Evolutionary conservation across 2,888 invertebrate species (phyloP).

Genomic region (Perdita meconis): DNA sequence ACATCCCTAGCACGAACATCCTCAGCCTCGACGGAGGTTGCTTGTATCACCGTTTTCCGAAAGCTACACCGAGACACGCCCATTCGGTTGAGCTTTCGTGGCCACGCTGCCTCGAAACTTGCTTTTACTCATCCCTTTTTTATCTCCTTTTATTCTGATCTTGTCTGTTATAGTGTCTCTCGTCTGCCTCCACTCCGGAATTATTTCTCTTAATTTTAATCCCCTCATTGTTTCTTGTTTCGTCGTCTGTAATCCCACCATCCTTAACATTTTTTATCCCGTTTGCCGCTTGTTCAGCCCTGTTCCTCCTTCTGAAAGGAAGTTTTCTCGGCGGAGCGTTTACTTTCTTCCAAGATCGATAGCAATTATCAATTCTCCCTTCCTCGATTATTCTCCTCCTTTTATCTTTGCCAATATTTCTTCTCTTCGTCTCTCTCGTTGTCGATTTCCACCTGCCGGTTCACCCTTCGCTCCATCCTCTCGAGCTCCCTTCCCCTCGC

Average conservation of each 20-base stretch:
- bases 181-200: neutral
- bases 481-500: slow-evolving; percentile 10
- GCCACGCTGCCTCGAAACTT: slow-evolving; percentile 3
- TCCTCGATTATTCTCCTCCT: neutral
- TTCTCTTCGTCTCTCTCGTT: neutral
- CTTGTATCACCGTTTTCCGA: slow-evolving; percentile 38
- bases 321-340: neutral
- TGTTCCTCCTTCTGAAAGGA: neutral
- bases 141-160: neutral
- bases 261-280: neutral
- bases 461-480: neutral
- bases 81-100: slow-evolving; percentile 27
- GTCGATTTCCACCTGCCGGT: neutral
- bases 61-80: slow-evolving; percentile 33
- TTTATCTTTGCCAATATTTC: neutral
- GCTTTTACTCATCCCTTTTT: neutral
- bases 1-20: slow-evolving; percentile 20
- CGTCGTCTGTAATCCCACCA: too few relatives aligned
- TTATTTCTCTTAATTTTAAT: slow-evolving; percentile 9
- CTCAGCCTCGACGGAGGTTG: slow-evolving; percentile 11
- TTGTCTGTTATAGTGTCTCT: neutral
- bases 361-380: slow-evolving; percentile 7
- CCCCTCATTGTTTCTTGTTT: neutral
- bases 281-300: neutral
- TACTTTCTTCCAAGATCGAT: neutral